Base-by-base conservation (phyloP, 2,797 vertebrate species). In the Acrocephalus scirpaceus region DNA sequence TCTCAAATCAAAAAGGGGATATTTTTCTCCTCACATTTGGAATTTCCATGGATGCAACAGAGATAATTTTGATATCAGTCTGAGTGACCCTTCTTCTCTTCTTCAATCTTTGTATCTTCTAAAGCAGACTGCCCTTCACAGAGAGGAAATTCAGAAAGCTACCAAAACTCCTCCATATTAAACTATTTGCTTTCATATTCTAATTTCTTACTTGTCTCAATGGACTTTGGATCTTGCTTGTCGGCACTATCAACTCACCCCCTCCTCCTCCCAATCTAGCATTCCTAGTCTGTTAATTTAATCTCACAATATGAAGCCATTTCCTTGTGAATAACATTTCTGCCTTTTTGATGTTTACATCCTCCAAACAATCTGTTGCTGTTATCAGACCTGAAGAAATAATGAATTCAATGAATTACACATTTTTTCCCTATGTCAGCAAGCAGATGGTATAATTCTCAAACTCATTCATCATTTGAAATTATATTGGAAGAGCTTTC, bases 371-470 rank as follows among this genome's bases (percentile, higher is more conserved):
- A 89, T 96, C 91, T 92, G 88, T 90, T 95, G 81, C 89, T 87
- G 56, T 83, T 94, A 92, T 90, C 79, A 86, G 86, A 95, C 93
- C 83, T 94, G 92, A 97, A 95, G 86, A 60, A 97, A 95, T 95
- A 97, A 97, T 88, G 88, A 96, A 94, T 92, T 90, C 95, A 78
- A 82, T 69, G 89, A 94, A 91, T 96, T 94, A 93, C 44, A 90
- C 61, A 56, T 94, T 96, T 96, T 96, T 95, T 96, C 48, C 84
- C 69, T 90, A 42, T 93, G 93, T 96, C 95, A 96, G 95, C 95
- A 96, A 96, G 85, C 95, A 97, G 95, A 95, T 97, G 96, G 93
- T 70, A 95, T 90, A 96, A 95, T 93, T 95, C 93, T 93, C 40
- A 88, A 92, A 93, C 92, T 93, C 96, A 96, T 97, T 93, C 96